Evolutionary conservation across 1,140 invertebrate species (phyloP).

Genomic region (Drosophila seguyi): DNA sequence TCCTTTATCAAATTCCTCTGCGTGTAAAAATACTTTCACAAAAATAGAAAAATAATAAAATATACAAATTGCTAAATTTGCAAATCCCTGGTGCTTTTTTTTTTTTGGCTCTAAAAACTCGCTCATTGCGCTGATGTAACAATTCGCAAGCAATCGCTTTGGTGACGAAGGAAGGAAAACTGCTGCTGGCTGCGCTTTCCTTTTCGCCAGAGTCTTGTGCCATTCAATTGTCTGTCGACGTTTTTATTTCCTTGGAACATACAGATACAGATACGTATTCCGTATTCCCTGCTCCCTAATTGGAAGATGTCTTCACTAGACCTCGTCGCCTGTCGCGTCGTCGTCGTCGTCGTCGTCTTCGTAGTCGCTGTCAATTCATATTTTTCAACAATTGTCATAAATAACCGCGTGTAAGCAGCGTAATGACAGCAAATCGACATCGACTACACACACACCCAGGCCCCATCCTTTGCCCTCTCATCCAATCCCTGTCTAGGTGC

Average conservation of each 20-base stretch:
- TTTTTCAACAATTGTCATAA: conserved; percentile 84
- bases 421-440: conserved; percentile 77
- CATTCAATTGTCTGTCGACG: conserved; percentile 84
- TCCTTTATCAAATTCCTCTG: too few relatives aligned
- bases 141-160: conserved; percentile 80
- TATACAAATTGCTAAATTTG: conserved; percentile 60
- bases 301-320: conserved; percentile 72
- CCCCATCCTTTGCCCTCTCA: conserved; percentile 2
- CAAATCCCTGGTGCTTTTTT: conserved; percentile 44
- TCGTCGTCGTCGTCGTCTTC: conserved; percentile 36
- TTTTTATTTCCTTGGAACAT: conserved; percentile 76
- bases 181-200: conserved; percentile 57
- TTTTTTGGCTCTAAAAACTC: conserved; percentile 4
- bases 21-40: background rate
- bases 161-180: conserved; percentile 15
- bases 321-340: conserved; percentile 38
- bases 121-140: conserved; percentile 75
- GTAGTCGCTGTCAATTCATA: conserved; percentile 79
- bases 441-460: conserved; percentile 15
- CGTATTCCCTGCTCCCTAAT: conserved; percentile 59
- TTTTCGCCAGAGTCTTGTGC: conserved; percentile 52
- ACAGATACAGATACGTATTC: conserved; percentile 22
- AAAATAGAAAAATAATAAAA: conserved; percentile 11
- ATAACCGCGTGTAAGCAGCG: conserved; percentile 78
- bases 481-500: conserved; percentile 37